Base-by-base conservation (phyloP, 2,113 vertebrate species). In the Pionites leucogaster region DNA sequence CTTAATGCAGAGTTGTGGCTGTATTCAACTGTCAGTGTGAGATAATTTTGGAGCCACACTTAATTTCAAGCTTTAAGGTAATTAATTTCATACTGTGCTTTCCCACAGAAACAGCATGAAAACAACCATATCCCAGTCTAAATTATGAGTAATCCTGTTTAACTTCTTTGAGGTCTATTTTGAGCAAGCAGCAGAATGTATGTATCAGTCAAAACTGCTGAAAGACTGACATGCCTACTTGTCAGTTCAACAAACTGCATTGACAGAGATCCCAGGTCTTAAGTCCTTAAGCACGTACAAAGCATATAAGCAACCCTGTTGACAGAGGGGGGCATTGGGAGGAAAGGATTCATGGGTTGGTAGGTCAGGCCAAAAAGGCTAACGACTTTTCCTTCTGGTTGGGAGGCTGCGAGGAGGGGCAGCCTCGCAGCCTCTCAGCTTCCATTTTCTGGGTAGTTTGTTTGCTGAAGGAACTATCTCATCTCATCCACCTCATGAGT, bases 71-170 rank as follows among this genome's bases (percentile, higher is more conserved):
- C 47, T 89, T 88, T 84, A 47, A 65, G 65, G 57, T 71, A 93
- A 84, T 71, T 93, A 50, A 72, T 91, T 93, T 84, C 11, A 3
- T 72, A 93, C 64, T 1, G 0, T 83, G 64, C 68, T 93, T 94
- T 88, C 80, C 57, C 91, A 37, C 27, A 83, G 80, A 95, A 93
- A 75, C 64, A 84, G 60, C 92, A 82, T 42, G 69, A 76, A 93
- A 95, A 91, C 52, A 92, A 33, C 72, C 65, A 50, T 64, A 75
- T 71, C 70, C 44, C 62, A 52, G 39, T 29, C 69, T 89, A 89
- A 96, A 93, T 95, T 57, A 94, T 89, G 88, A 92, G 50, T 65
- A 86, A 79, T 59, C 25, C 62, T 92, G 52, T 82, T 95, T 86
- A 62, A 89, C 65, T 93, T 82, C 69, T 88, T 92, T 63, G 69